These are phyloP conservation scores for Trematomus bernacchii DNA, from an alignment of 2,797 vertebrate genomes.

Conservation along the genomic window DNA sequence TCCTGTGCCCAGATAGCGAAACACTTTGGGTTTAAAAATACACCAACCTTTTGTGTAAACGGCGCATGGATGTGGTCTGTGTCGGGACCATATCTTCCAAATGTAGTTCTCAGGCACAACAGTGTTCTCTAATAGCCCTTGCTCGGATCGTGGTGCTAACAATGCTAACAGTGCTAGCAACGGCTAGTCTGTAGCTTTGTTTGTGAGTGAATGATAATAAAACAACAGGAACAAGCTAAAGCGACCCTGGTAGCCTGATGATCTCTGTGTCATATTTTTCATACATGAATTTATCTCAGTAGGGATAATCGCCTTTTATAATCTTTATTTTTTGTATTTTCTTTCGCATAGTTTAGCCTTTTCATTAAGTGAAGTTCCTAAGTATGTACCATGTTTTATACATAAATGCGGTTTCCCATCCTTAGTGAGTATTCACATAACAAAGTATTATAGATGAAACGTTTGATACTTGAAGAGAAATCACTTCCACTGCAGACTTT, in stretches of 20 bases:
- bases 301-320: no score
- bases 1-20: constrained; percentile 35
- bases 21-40: constrained; percentile 67
- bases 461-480: neutral
- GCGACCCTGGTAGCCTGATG: constrained; percentile 6
- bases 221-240: constrained; percentile 1
- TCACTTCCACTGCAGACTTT: neutral
- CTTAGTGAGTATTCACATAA: neutral
- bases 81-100: neutral
- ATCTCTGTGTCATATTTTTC: neutral
- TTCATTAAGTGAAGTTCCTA: neutral
- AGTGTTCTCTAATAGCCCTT: neutral
- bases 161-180: constrained; percentile 58
- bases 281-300: neutral
- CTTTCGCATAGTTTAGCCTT: neutral
- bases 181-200: constrained; percentile 55
- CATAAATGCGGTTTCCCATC: neutral
- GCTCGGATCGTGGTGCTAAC: neutral
- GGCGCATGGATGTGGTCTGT: constrained; percentile 24
- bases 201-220: neutral
- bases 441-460: neutral
- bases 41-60: constrained; percentile 40
- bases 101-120: neutral
- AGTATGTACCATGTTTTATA: neutral
- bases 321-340: neutral